These are phyloP conservation scores for Paratilapia polleni DNA, from an alignment of 2,113 vertebrate species.

Conservation along the genomic window DNA sequence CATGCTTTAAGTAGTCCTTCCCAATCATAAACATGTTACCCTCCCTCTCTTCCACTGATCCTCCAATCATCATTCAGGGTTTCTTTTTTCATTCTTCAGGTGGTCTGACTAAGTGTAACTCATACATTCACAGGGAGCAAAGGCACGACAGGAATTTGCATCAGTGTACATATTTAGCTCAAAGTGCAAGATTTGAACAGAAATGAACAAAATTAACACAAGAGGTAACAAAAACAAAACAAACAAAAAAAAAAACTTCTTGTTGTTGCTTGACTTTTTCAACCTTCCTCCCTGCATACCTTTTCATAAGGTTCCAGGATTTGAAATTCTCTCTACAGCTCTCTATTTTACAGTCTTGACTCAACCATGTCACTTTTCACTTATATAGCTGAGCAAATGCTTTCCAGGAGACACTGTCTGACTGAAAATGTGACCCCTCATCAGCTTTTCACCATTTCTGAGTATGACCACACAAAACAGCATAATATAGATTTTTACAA, in stretches of 20 bases:
- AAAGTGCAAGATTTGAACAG: background rate
- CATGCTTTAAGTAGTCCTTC: conserved; percentile 21
- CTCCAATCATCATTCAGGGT: background rate
- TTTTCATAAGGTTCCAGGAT: background rate
- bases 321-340: too few species aligned
- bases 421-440: too few species aligned
- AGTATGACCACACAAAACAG: too few species aligned
- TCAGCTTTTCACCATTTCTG: too few species aligned
- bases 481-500: too few species aligned
- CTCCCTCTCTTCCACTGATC: background rate
- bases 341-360: too few species aligned
- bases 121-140: background rate
- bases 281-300: background rate
- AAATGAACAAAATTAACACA: background rate
- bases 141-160: background rate
- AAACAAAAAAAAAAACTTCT: background rate
- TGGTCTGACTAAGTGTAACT: background rate
- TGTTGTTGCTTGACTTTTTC: background rate
- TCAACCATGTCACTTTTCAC: too few species aligned
- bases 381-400: too few species aligned
- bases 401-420: too few species aligned
- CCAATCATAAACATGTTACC: background rate
- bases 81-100: too few species aligned
- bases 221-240: too few species aligned
- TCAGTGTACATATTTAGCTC: background rate